A percentile compares a stretch with the other conserved stretches of the same genome.
Evolutionary conservation across 2,797 vertebrate species (phyloP).

Genomic region (Pantherophis alleghaniensis): DNA sequence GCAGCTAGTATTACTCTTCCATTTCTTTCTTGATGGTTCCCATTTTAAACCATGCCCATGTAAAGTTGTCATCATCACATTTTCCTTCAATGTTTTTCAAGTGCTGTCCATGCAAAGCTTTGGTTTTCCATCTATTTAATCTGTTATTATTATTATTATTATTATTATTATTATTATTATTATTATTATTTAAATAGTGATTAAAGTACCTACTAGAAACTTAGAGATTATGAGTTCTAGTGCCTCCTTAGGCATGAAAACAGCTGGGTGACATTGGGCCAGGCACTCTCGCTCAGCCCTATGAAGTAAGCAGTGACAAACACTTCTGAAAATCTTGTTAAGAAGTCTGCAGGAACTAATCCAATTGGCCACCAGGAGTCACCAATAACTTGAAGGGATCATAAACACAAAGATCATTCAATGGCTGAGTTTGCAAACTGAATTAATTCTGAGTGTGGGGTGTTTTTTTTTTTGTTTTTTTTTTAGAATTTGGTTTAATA

Average conservation of each 20-base stretch:
- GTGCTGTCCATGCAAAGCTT: too few species aligned
- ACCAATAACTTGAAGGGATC: background rate
- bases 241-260: background rate
- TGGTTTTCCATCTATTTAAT: too few species aligned
- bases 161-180: too few species aligned
- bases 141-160: too few species aligned
- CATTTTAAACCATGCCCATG: too few species aligned
- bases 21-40: too few species aligned
- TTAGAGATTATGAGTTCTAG: background rate
- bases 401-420: background rate
- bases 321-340: background rate
- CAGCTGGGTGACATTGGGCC: background rate
- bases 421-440: background rate
- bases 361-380: background rate
- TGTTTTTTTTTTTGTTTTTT: background rate
- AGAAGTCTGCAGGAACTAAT: background rate
- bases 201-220: background rate
- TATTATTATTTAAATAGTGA: background rate
- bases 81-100: too few species aligned
- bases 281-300: background rate
- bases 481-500: background rate
- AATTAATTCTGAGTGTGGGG: background rate
- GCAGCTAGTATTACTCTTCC: too few species aligned
- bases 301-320: background rate
- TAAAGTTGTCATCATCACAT: too few species aligned